These are phyloP conservation scores for Bathynomus jamesi DNA, from an alignment of 1,140 invertebrate genomes.

Conservation along the genomic window DNA sequence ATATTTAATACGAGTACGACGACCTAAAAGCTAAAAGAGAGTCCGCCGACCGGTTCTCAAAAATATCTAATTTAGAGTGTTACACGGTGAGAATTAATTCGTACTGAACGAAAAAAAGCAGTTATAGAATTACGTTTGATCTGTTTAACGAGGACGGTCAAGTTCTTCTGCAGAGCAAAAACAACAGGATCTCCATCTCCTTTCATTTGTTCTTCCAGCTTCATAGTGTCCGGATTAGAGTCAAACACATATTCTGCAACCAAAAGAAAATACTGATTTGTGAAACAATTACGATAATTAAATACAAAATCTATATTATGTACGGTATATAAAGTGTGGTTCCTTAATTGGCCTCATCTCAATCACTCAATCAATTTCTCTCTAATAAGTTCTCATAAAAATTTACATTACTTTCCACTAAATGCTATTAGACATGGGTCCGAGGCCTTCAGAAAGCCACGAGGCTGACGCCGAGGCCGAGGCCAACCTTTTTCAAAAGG, in stretches of 20 bases:
- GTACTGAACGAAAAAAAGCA: not conserved
- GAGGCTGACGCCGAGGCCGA: too few relatives aligned
- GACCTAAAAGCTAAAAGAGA: too few relatives aligned
- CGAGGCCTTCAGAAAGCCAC: too few relatives aligned
- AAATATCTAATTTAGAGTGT: not conserved
- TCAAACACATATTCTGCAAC: constrained; percentile 27
- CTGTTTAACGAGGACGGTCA: constrained; percentile 67
- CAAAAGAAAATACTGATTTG: not conserved
- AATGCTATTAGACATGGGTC: too few relatives aligned
- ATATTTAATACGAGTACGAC: too few relatives aligned
- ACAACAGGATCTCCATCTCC: constrained; percentile 46
- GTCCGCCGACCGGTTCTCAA: too few relatives aligned
- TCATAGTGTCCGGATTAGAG: constrained; percentile 21
- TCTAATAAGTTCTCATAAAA: too few relatives aligned
- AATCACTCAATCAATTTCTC: too few relatives aligned
- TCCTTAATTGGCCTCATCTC: too few relatives aligned
- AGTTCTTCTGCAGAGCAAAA: constrained; percentile 72
- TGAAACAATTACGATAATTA: not conserved
- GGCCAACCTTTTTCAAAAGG: too few relatives aligned
- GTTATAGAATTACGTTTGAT: constrained; percentile 66
- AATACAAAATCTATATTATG: not conserved
- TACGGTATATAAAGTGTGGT: too few relatives aligned
- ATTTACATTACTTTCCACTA: too few relatives aligned
- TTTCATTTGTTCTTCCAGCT: constrained; percentile 31
- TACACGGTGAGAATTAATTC: not conserved